Conservation (phyloP, 2,797 vertebrate species). For the Oreonectes daqikongensis region DNA sequence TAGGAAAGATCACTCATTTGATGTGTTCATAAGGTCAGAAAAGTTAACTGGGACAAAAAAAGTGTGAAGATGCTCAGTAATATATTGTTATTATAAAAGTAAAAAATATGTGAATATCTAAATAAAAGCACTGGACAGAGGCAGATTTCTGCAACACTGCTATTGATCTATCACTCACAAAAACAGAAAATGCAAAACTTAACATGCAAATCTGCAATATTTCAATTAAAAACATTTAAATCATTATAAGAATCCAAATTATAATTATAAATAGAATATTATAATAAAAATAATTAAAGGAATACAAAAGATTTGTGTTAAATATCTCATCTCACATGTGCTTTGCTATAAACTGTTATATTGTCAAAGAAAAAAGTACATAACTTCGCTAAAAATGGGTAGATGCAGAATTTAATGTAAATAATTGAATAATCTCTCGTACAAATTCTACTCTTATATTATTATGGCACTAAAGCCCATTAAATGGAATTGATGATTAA, state of each 20-base stretch:
- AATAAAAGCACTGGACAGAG: neutral
- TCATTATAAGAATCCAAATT: no score
- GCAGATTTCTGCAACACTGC: neutral
- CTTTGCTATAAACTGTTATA: no score
- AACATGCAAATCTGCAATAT: neutral
- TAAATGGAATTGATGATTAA: conserved; percentile 47
- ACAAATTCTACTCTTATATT: conserved; percentile 14
- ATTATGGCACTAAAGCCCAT: conserved; percentile 12
- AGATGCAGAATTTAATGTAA: conserved; percentile 23
- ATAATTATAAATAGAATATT: no score
- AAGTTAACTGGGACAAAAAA: no score
- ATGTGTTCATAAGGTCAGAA: no score
- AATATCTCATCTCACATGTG: neutral
- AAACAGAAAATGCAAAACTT: neutral
- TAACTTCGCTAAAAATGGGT: neutral
- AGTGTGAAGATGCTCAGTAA: no score
- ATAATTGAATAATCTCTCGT: conserved; percentile 23
- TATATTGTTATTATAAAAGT: no score
- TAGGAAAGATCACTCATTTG: neutral
- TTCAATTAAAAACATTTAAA: neutral
- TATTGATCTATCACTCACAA: no score
- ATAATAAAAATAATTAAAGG: neutral
- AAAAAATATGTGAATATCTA: neutral
- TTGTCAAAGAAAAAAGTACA: no score
- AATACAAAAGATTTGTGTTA: neutral